Base-by-base conservation (phyloP, 2,797 vertebrate species). In the Bradypus variegatus region DNA sequence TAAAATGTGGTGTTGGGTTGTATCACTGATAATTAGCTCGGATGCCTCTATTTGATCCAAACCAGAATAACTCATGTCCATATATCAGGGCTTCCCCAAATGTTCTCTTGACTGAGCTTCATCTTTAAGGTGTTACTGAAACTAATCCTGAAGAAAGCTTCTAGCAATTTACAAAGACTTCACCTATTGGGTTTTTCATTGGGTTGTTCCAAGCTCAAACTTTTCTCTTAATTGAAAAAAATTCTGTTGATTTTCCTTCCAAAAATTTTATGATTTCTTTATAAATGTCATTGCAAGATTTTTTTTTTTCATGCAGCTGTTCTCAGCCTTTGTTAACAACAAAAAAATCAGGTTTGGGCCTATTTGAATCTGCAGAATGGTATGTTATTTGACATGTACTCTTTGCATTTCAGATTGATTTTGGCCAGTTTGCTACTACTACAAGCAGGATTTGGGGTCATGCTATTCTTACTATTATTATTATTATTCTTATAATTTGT, bases 31-130 rank as follows among this genome's bases (percentile, higher is more conserved):
- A 53, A 92, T 91, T 77, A 76, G 41, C 14, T 70, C 79, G 58
- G n/a, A 18, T 91, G 14, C 58, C 69, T 86, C n/a, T 86, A 69
- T 89, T 76, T 72, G 45, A 55, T 79, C 50, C n/a, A 93, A 92
- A 87, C 11, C 55, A 78, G 67, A 78, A 76, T 90, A 86, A 23
- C 6, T 70, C 33, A n/a, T 27, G 2, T 72, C 33, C 82, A 36
- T 18, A 8, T 36, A 23, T 53, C 25, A 75, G 36, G 62, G 18
- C 13, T 79, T 93, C 64, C 64, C 41, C 21, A 72, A 50, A 31
- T 36, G 16, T 41, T 77, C 48, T 73, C 48, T 29, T 77, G 50
- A 55, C 7, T 18, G 67, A 60, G 8, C 23, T 62, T 89, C 8
- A 14, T 31, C n/a, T 86, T 33, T 27, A 13, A 38, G 12, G 1